These are phyloP conservation scores for Thereva unica DNA, from an alignment of 2,888 invertebrate genomes.

Conservation along the genomic window DNA sequence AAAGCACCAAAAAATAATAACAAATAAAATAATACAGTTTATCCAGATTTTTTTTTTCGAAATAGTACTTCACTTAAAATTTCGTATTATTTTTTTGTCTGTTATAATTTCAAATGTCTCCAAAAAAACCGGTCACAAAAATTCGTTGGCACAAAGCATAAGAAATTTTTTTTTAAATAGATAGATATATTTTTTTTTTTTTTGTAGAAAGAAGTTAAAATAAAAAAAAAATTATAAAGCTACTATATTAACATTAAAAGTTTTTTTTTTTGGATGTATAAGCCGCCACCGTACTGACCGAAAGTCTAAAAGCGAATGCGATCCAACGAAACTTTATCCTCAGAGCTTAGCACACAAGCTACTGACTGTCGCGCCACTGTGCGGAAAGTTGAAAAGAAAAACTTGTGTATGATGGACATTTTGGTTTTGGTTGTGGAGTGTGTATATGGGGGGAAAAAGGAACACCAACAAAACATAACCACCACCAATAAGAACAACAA, in stretches of 20 bases:
- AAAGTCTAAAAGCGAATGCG: slow-evolving; percentile 38
- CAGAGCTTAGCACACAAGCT: slow-evolving; percentile 33
- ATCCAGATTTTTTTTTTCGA: no score
- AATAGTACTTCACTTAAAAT: no score
- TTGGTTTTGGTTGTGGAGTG: neutral
- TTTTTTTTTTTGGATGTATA: neutral
- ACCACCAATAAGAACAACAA: no score
- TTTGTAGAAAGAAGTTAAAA: neutral
- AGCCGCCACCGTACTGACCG: slow-evolving; percentile 32
- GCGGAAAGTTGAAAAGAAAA: slow-evolving; percentile 3
- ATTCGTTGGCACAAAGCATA: neutral
- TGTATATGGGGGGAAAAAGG: no score
- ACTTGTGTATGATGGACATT: slow-evolving; percentile 8
- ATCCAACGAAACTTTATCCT: slow-evolving; percentile 27
- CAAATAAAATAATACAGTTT: no score
- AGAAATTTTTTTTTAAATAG: neutral
- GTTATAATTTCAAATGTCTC: no score
- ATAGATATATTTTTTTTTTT: neutral
- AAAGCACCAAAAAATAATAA: no score
- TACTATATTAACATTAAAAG: no score
- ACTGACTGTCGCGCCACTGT: slow-evolving; percentile 28
- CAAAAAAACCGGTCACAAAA: neutral
- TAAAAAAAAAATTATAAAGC: no score
- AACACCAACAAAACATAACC: no score
- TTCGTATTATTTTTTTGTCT: no score